Evolutionary conservation across 2,113 vertebrate species (phyloP).

Genomic region (Plectropomus leopardus): DNA sequence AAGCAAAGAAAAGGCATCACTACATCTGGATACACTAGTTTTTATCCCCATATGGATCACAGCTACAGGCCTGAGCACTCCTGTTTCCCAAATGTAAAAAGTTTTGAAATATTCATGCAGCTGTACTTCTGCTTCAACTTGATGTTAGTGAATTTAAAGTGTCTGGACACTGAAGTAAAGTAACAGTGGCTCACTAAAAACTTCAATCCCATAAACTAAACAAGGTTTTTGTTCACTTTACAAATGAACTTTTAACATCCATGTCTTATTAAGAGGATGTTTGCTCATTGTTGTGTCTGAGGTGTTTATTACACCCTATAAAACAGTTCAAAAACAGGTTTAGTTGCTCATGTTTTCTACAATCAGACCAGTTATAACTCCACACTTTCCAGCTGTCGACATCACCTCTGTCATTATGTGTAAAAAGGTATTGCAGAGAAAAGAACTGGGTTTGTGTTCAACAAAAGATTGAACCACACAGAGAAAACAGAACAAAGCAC

Average conservation of each 20-base stretch:
- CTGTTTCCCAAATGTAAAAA: neutral
- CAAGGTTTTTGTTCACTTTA: neutral
- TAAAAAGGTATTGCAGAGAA: slow-evolving; percentile 21
- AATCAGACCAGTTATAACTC: neutral
- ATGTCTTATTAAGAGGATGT: no score
- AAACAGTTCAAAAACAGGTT: no score
- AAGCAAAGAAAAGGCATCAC: neutral
- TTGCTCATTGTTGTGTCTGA: neutral
- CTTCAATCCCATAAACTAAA: no score
- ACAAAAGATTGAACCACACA: slow-evolving; percentile 34
- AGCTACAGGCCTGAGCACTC: neutral
- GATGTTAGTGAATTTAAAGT: neutral
- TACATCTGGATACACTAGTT: neutral
- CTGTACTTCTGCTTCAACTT: neutral
- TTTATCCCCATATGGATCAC: neutral
- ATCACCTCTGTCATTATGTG: neutral
- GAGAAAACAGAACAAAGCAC: slow-evolving; percentile 24
- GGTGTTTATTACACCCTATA: no score
- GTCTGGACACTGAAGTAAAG: neutral
- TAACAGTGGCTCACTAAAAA: neutral
- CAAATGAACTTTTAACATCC: neutral
- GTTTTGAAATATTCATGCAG: neutral
- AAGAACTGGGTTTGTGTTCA: slow-evolving; percentile 13
- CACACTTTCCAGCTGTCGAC: neutral
- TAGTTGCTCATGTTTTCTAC: no score